Evolutionary conservation across 2,888 invertebrate genomes (phyloP), one percentile per base, ranked within the genome.

Genomic region (Xestia sexstrigata): DNA sequence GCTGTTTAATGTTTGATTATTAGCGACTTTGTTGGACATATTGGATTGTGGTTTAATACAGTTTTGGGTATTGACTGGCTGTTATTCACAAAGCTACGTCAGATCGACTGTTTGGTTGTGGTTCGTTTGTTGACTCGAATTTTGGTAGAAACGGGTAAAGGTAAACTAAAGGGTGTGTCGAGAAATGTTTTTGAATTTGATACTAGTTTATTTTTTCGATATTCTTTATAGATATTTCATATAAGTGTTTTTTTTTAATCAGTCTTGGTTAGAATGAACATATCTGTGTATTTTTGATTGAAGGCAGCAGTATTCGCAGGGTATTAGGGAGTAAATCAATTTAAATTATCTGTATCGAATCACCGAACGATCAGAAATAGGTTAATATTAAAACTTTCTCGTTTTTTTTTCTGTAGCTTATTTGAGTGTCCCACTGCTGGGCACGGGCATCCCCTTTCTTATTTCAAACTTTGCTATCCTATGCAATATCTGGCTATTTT

Each of bases 121-220:
- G 92, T 88, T 82, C 74, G 91, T 91, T 90, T 92, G 93, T 93
- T 89, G 89, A 91, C 88, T 90, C 81, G 90, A 88, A 85, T 89
- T 60, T 89, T 89, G 85, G 87, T 89, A 84, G 81, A 84, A 85
- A 89, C 79, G 81, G 81, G 89, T 87, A 91, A 90, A 92, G 82
- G 85, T 82, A 74, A 69, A 71, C 71, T 74, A 66, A 77, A 52
- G 2, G 13, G 70, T 23, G 65, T 17, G 90, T 75, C 30, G 74
- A 81, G 86, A 81, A 82, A 87, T 82, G 91, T 73, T 26, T 42
- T 65, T 58, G 45, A 6, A 86, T 93, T 93, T 1, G 82, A 88
- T 83, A 78, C 89, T 63, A 1, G 1, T 30, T 55, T 26, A 9
- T 49, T 30, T 11, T 1, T 13, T 8, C 5, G 1, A 0, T 45